Conservation (phyloP, 2,888 invertebrate genomes). For the Callyntrura guangdongensis region DNA sequence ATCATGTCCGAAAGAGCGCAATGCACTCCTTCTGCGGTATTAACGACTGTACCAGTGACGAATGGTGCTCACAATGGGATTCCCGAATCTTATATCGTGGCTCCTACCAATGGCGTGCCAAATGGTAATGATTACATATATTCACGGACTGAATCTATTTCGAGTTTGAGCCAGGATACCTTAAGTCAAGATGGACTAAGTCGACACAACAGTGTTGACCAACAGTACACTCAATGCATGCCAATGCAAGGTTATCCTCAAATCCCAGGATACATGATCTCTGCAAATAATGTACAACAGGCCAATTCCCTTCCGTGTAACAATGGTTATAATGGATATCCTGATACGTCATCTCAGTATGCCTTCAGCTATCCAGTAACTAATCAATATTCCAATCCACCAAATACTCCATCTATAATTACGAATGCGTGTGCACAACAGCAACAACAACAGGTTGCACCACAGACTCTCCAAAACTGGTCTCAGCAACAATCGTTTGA, state of each 20-base stretch:
- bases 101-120: conserved; percentile 1
- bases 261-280: conserved; percentile 54
- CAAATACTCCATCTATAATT: conserved; percentile 63
- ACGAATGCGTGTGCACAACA: conserved; percentile 6
- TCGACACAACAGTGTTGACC: conserved; percentile 71
- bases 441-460: conserved; percentile 24
- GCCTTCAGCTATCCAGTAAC: conserved; percentile 64
- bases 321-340: conserved; percentile 62
- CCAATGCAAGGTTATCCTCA: conserved; percentile 58
- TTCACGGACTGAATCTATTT: conserved; percentile 68
- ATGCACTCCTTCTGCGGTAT: background rate
- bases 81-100: background rate
- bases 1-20: conserved; percentile 43
- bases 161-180: conserved; percentile 68
- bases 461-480: conserved; percentile 42
- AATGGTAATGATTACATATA: conserved; percentile 53
- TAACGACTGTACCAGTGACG: background rate
- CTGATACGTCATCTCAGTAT: conserved; percentile 54
- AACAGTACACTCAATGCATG: conserved; percentile 41
- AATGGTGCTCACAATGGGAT: conserved; percentile 38
- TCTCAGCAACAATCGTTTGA: conserved; percentile 68
- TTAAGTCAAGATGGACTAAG: conserved; percentile 56
- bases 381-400: conserved; percentile 71
- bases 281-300: conserved; percentile 63
- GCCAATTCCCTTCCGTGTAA: conserved; percentile 59